Evolutionary conservation across 2,888 invertebrate genomes (phyloP).

Genomic region (Andricus quercusramuli): DNA sequence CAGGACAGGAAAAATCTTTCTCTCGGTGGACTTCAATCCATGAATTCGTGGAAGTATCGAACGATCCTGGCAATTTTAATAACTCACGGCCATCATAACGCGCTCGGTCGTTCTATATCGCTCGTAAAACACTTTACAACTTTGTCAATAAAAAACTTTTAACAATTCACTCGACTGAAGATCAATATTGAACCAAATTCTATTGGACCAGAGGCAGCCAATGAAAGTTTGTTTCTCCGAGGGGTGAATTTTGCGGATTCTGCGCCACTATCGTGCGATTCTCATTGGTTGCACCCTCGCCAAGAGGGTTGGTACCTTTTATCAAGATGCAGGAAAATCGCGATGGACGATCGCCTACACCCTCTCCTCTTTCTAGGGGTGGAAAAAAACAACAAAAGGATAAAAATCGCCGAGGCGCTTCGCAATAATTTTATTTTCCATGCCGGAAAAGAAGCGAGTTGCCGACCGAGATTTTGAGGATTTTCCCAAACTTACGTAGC

Average conservation of each 20-base stretch:
- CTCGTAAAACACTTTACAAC: constrained; percentile 70
- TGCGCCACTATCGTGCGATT: constrained; percentile 60
- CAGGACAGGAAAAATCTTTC: no score
- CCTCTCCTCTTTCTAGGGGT: neutral
- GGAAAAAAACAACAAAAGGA: constrained; percentile 37
- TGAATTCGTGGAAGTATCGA: constrained; percentile 63
- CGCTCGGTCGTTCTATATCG: constrained; percentile 57
- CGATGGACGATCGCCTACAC: constrained; percentile 60
- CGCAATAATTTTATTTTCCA: constrained; percentile 47
- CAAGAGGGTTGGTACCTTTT: constrained; percentile 65
- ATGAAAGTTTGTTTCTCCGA: constrained; percentile 57
- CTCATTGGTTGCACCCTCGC: constrained; percentile 64
- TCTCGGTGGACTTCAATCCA: constrained; percentile 54
- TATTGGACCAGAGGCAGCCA: constrained; percentile 64
- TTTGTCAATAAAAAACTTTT: constrained; percentile 67
- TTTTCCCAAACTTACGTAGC: constrained; percentile 44
- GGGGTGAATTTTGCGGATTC: constrained; percentile 68
- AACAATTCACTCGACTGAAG: constrained; percentile 60
- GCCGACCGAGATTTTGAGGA: constrained; percentile 48
- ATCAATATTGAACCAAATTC: constrained; percentile 58
- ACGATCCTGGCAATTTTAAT: constrained; percentile 65
- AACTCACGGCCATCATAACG: constrained; percentile 64
- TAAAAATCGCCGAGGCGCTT: constrained; percentile 43
- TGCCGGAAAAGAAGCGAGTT: constrained; percentile 39
- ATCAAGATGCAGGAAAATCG: constrained; percentile 53